Conservation (phyloP, 1,140 invertebrate species). For the Mylabris phalerata region DNA sequence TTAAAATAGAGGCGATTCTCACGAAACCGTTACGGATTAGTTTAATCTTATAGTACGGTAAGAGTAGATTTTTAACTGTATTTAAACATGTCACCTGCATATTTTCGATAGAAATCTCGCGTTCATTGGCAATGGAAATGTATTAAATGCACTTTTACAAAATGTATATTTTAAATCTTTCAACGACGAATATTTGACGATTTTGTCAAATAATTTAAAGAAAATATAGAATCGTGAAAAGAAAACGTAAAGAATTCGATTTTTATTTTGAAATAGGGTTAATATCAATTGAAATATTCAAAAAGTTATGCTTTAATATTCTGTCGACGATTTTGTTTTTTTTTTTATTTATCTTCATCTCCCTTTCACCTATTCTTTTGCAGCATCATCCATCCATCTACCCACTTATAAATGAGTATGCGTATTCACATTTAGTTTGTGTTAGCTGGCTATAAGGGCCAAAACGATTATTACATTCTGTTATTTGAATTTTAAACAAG, state of each 20-base stretch:
- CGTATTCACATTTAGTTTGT: slow-evolving; percentile 3
- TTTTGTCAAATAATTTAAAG: too few relatives aligned
- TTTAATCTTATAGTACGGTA: slow-evolving; percentile 7
- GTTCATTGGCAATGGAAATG: background rate
- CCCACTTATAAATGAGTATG: background rate
- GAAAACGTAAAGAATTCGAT: too few relatives aligned
- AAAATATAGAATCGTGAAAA: too few relatives aligned
- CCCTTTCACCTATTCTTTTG: too few relatives aligned
- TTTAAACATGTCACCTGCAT: slow-evolving; percentile 16
- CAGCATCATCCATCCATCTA: too few relatives aligned
- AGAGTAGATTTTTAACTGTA: slow-evolving; percentile 14
- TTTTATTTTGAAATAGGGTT: background rate
- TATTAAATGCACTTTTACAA: too few relatives aligned
- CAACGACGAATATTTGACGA: too few relatives aligned
- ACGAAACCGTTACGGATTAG: slow-evolving; percentile 15
- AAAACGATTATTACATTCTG: slow-evolving; percentile 12
- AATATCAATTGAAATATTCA: slow-evolving; percentile 25
- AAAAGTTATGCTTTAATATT: slow-evolving; percentile 24
- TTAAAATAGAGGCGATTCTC: slow-evolving; percentile 7
- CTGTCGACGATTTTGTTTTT: slow-evolving; percentile 13
- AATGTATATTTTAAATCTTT: too few relatives aligned
- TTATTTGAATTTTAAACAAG: slow-evolving; percentile 12
- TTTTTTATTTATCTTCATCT: background rate
- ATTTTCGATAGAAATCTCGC: slow-evolving; percentile 16
- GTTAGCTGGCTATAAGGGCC: slow-evolving; percentile 6